Evolutionary conservation across 1,140 invertebrate genomes (phyloP).

Genomic region (Magallana angulata): DNA sequence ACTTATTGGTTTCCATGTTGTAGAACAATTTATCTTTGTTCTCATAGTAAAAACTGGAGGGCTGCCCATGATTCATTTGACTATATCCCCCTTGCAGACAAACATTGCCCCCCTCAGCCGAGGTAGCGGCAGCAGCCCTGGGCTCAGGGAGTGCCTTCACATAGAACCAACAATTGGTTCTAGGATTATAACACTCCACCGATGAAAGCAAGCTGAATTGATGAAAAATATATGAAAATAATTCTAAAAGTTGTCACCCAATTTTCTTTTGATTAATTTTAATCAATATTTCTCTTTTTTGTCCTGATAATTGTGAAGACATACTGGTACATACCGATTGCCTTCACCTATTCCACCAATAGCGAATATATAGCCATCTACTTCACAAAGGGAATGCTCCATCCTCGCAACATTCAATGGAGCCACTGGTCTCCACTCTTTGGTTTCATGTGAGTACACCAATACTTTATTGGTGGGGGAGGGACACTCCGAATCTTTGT

Average conservation of each 20-base stretch:
- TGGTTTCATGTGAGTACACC: not conserved
- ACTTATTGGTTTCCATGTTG: too few relatives aligned
- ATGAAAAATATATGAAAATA: too few relatives aligned
- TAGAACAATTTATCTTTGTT: too few relatives aligned
- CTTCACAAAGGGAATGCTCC: not conserved
- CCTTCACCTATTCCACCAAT: not conserved
- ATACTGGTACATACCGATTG: not conserved
- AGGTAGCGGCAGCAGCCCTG: slow-evolving; percentile 41
- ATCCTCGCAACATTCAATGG: not conserved
- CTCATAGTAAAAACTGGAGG: not conserved
- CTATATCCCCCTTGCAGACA: slow-evolving; percentile 60
- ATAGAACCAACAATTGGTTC: too few relatives aligned
- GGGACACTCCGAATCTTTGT: too few relatives aligned
- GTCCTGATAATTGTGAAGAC: too few relatives aligned
- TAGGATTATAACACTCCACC: too few relatives aligned
- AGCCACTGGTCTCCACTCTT: not conserved
- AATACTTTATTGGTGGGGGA: not conserved
- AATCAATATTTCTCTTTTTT: too few relatives aligned
- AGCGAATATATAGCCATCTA: not conserved
- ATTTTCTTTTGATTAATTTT: too few relatives aligned
- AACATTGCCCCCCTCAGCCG: slow-evolving; percentile 43
- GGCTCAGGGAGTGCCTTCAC: too few relatives aligned
- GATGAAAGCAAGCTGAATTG: too few relatives aligned
- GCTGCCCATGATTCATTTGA: slow-evolving; percentile 15
- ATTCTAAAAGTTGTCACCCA: too few relatives aligned